phyloP scores from a whole-genome alignment of 2,888 invertebrate genomes.

The Drosophila colorata region DNA sequence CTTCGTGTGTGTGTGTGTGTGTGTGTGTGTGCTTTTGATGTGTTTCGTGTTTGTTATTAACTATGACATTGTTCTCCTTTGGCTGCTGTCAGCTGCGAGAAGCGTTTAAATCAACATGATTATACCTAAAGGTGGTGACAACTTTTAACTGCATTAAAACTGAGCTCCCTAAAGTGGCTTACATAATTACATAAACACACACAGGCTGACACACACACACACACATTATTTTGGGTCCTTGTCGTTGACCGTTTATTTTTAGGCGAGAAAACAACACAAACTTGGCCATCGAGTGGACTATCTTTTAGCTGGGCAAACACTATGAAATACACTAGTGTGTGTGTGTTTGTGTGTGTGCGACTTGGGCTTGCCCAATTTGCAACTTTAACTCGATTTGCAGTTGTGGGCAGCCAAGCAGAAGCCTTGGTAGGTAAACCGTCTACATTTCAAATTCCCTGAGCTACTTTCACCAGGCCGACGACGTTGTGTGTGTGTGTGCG shows the following conservation, averaged over 20 bases:
- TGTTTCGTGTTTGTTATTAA: slow-evolving; percentile 46
- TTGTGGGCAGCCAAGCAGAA: slow-evolving; percentile 40
- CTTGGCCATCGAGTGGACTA: slow-evolving; percentile 28
- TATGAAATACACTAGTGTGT: slow-evolving; percentile 8
- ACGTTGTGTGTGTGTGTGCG: slow-evolving; percentile 2
- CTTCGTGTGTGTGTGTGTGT: slow-evolving; percentile 21
- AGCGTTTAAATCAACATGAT: slow-evolving; percentile 72
- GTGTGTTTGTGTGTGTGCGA: slow-evolving; percentile 24
- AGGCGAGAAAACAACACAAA: slow-evolving; percentile 41
- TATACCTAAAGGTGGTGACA: slow-evolving; percentile 65
- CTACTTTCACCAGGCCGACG: background rate
- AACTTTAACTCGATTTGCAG: slow-evolving; percentile 64
- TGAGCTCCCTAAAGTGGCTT: slow-evolving; percentile 58
- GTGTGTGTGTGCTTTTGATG: slow-evolving; percentile 11
- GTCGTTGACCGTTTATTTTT: slow-evolving; percentile 49
- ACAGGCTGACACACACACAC: slow-evolving; percentile 13
- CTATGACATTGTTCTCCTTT: slow-evolving; percentile 47
- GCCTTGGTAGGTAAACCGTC: slow-evolving; percentile 36
- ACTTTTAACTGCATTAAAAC: slow-evolving; percentile 74
- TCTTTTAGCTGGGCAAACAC: slow-evolving; percentile 49
- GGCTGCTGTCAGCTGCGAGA: slow-evolving; percentile 30
- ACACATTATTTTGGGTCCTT: slow-evolving; percentile 10
- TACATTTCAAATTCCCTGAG: slow-evolving; percentile 27
- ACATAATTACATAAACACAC: slow-evolving; percentile 54
- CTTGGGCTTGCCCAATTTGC: slow-evolving; percentile 32